Evolutionary conservation across 53 echinoderm and acorn worm genomes (phyloP), one percentile per base, ranked within the genome.

Genomic region (Echinometra lucunter): DNA sequence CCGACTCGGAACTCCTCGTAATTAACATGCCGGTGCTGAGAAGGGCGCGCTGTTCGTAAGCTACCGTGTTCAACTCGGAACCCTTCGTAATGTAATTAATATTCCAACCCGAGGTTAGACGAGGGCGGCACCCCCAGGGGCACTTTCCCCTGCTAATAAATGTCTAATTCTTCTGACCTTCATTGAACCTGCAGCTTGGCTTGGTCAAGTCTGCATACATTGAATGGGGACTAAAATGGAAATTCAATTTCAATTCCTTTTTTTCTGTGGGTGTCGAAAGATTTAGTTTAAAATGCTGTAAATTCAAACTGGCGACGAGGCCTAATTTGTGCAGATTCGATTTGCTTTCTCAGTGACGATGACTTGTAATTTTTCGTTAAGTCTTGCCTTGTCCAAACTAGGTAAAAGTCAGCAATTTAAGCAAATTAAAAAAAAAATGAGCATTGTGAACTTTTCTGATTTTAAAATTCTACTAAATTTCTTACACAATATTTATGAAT

Each of bases 261-360:
- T 85, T 45, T 45, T 1, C 23, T 21, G 42, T 72, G 35, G 35
- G 40, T 81, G 45, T 49, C 53, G 53, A n/a, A 47, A 11, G 85
- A 85, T 27, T 49, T 47, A 49, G 85, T 27, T n/a, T 47, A 85
- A n/a, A 85, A 85, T 12, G 47, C 49, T 85, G 85, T 85, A 49
- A 85, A 85, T 85, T 85, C 49, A 45, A 85, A 47, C 30, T 85
- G 85, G 85, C 85, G 85, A 49, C 85, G 45, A 47, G 85, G 30
- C 49, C 85, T 85, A 85, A 85, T 85, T 85, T 45, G 85, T 85
- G 85, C 53, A n/a, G 85, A 85, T 85, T 85, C 8, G 81, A 81
- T 85, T 85, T 85, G 15, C 47, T 49, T 49, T 49, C 28, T 49
- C 85, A 49, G 49, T 49, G 85, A 85, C 85, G 85, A 49, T 85